Evolutionary conservation across 2,113 vertebrate species (phyloP).

Genomic region (Cavia porcellus): DNA sequence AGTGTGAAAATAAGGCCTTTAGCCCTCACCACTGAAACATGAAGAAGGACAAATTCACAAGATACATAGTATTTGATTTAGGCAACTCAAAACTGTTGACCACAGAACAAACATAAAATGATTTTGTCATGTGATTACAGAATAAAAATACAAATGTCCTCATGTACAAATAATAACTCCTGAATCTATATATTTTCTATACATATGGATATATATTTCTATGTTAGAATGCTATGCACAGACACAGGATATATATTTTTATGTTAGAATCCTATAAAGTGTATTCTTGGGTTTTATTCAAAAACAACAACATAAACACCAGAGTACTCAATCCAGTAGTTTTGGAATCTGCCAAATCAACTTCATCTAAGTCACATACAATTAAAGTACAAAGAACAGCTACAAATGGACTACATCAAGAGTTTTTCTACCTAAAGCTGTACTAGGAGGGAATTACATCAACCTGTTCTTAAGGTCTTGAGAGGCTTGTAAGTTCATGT

Average conservation of each 20-base stretch:
- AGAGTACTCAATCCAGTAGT: background rate
- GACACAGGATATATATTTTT: background rate
- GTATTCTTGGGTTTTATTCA: constrained; percentile 30
- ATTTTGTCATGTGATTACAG: background rate
- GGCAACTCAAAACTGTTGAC: constrained; percentile 29
- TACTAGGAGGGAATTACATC: constrained; percentile 65
- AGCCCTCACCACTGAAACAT: background rate
- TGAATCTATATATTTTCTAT: background rate
- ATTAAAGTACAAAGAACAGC: constrained; percentile 72
- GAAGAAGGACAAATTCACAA: background rate
- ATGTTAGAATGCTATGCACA: background rate
- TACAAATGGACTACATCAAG: constrained; percentile 60
- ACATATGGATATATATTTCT: background rate
- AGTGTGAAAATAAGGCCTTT: constrained; percentile 5
- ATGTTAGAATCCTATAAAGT: background rate
- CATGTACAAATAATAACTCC: background rate
- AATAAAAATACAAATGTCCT: background rate
- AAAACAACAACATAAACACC: background rate
- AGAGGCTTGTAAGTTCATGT: constrained; percentile 58
- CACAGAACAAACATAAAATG: background rate
- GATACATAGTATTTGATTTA: background rate
- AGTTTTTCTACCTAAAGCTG: constrained; percentile 64
- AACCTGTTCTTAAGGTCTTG: constrained; percentile 60
- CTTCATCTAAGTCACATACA: constrained; percentile 59
- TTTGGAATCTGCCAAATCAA: constrained; percentile 57